Evolutionary conservation across 2,797 vertebrate genomes (phyloP), one percentile per base, ranked within the genome.

Genomic region (Myotis vivesi): DNA sequence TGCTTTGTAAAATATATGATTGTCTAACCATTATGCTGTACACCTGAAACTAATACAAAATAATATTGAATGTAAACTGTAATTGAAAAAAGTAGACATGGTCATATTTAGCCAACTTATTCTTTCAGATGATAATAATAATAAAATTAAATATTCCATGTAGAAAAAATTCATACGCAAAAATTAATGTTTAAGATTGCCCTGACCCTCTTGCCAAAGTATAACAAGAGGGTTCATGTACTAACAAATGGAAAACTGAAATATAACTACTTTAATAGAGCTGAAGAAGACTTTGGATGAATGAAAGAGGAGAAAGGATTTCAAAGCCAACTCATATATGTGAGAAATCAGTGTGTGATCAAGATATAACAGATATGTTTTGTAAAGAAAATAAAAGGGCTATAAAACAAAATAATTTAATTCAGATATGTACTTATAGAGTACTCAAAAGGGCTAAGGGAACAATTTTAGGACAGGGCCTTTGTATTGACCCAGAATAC

Each of bases 311-410:
- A 81, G 44, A 53, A 15, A 87, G 20, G 38, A 66, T 88, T 49
- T 95, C n/a, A 94, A 87, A 72, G 5, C 46, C 68, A 44, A 81
- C 19, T 88, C 19, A 64, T 6, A 4, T 59, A 66, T 19, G 20
- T 20, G 17, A 41, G 49, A 51, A 87, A 41, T 77, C 33, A 73
- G 20, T 25, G 51, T 25, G 38, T 75, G 30, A 68, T 76, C 44
- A 84, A 71, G 57, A 90, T 46, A 28, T 8, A 71, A 76, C 19
- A 57, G 44, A 23, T 46, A 11, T 11, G 16, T 72, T 88, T 85
- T 82, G 2, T 13, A 86, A 69, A 85, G n/a, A 92, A 85, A 82
- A 84, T 66, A 59, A 87, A 93, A 92, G 62, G 7, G 36, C 44
- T 68, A 71, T 59, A 79, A 92, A 12, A 89, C 22, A 91, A 76